Evolutionary conservation across 1,140 invertebrate species (phyloP).

Genomic region (Kradibia gibbosae): DNA sequence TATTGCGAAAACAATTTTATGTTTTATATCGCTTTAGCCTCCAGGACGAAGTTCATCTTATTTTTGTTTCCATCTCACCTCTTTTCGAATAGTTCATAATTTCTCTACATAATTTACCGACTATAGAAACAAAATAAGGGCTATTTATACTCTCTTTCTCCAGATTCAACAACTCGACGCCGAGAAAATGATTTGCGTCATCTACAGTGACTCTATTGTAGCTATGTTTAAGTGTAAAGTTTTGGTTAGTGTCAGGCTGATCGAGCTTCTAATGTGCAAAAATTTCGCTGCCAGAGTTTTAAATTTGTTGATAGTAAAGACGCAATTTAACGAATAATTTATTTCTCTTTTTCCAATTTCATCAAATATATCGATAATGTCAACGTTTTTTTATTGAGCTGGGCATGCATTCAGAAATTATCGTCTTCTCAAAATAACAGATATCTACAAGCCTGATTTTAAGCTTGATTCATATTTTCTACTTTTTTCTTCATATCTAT

Average conservation of each 20-base stretch:
- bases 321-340: not conserved
- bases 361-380: not conserved
- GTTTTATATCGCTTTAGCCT: no score
- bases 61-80: no score
- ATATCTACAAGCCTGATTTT: not conserved
- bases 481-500: no score
- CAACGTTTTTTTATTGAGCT: no score
- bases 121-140: conserved; percentile 22
- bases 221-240: conserved; percentile 53
- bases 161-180: not conserved
- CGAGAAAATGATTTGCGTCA: conserved; percentile 69
- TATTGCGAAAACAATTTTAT: not conserved
- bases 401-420: not conserved
- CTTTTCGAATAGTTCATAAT: no score
- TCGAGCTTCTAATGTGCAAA: conserved; percentile 51
- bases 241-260: conserved; percentile 57
- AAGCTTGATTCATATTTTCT: not conserved
- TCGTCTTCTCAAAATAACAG: not conserved
- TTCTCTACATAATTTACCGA: no score
- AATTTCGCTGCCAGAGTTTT: conserved; percentile 48
- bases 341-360: not conserved
- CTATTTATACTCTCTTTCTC: conserved; percentile 24
- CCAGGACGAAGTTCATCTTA: no score
- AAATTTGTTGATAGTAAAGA: not conserved
- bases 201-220: conserved; percentile 58